These are phyloP conservation scores for Premnoplex brunnescens DNA, from an alignment of 2,797 vertebrate species.

Conservation along the genomic window DNA sequence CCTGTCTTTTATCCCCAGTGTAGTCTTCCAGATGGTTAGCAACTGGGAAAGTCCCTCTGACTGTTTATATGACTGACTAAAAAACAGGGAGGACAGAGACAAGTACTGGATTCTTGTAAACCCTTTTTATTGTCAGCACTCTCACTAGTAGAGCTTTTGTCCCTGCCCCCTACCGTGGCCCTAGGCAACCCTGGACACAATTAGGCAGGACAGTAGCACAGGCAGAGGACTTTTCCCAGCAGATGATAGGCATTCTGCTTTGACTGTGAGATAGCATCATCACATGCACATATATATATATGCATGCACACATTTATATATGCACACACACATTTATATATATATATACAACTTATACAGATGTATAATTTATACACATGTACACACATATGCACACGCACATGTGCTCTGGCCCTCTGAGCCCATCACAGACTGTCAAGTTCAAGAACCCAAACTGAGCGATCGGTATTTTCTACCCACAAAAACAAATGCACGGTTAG, in stretches of 20 bases:
- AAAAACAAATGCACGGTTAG: not conserved
- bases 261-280: not conserved
- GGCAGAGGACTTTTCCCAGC: not conserved
- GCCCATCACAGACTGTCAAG: not conserved
- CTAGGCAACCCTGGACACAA: not conserved
- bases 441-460: not conserved
- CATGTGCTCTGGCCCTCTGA: not conserved
- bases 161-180: not conserved
- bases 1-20: not conserved
- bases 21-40: not conserved
- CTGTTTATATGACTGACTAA: not conserved
- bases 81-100: not conserved
- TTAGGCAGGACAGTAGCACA: not conserved
- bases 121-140: not conserved
- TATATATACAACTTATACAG: not conserved
- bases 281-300: not conserved
- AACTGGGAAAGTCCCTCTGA: not conserved
- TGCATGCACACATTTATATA: too few relatives aligned
- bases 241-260: not conserved
- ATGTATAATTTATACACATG: not conserved
- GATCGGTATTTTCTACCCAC: not conserved
- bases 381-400: not conserved
- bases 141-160: not conserved
- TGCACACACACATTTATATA: too few relatives aligned
- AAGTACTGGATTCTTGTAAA: not conserved